Conservation (phyloP, 2,888 invertebrate genomes). For the Hanleya hanleyi region DNA sequence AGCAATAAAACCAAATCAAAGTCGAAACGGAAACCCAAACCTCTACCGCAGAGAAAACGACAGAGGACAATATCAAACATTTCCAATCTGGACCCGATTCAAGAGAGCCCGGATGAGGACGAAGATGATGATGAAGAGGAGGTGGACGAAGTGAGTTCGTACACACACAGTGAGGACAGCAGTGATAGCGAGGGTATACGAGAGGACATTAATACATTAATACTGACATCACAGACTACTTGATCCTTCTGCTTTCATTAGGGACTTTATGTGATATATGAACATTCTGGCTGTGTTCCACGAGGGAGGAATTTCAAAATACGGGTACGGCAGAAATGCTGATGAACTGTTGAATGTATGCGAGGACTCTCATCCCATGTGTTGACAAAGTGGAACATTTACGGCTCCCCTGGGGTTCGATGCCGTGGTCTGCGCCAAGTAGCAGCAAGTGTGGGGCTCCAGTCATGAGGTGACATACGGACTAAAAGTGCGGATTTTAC, state of each 20-base stretch:
- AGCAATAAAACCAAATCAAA: conserved; percentile 37
- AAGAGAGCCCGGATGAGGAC: conserved; percentile 66
- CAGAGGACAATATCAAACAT: conserved; percentile 65
- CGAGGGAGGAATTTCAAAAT: too few relatives aligned
- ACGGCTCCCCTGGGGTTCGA: too few relatives aligned
- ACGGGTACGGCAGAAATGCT: too few relatives aligned
- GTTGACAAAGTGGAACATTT: too few relatives aligned
- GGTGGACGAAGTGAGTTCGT: neutral
- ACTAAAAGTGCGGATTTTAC: too few relatives aligned
- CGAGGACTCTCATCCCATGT: too few relatives aligned
- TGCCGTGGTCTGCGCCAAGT: too few relatives aligned
- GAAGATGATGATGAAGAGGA: conserved; percentile 50
- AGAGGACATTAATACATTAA: neutral
- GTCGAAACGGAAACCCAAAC: conserved; percentile 60
- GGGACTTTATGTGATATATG: too few relatives aligned
- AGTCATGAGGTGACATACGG: too few relatives aligned
- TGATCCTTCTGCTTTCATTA: neutral
- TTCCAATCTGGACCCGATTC: conserved; percentile 67
- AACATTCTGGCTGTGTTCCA: neutral
- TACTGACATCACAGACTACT: neutral
- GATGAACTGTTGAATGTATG: too few relatives aligned
- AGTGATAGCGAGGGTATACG: neutral
- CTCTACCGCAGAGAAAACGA: conserved; percentile 57
- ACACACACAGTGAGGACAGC: conserved; percentile 23
- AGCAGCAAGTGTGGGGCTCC: too few relatives aligned